Evolutionary conservation across 1,140 invertebrate species (phyloP).

Genomic region (Neotoxoptera formosana): DNA sequence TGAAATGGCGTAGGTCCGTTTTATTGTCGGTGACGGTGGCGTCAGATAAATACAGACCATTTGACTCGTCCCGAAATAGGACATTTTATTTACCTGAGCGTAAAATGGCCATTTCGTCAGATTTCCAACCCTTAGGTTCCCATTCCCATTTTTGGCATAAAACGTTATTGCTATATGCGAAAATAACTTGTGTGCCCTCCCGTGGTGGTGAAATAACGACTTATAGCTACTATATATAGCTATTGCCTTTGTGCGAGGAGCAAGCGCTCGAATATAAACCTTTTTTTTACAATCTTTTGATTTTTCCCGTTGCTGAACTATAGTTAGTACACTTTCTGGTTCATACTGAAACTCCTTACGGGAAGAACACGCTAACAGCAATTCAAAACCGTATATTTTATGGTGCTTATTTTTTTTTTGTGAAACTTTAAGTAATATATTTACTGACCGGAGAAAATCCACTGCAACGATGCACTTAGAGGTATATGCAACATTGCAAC

Average conservation of each 20-base stretch:
- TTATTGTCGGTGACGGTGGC: not conserved
- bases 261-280: not conserved
- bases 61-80: not conserved
- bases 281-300: not conserved
- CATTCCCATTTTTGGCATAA: not conserved
- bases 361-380: not conserved
- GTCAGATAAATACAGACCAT: not conserved
- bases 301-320: not conserved
- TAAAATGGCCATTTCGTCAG: not conserved
- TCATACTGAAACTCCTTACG: not conserved
- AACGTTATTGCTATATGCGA: constrained; percentile 13
- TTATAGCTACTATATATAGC: not conserved
- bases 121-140: constrained; percentile 1
- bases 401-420: not conserved
- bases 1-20: not conserved
- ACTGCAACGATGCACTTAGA: not conserved
- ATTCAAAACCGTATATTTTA: not conserved
- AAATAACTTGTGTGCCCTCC: constrained; percentile 11
- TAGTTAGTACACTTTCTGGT: not conserved
- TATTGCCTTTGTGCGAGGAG: not conserved
- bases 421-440: not conserved
- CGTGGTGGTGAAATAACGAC: not conserved
- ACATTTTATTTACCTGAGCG: constrained; percentile 34
- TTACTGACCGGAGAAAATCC: not conserved
- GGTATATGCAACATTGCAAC: too few relatives aligned